Base-by-base conservation (phyloP, 2,113 vertebrate species). In the Hippocampus barbouri region DNA sequence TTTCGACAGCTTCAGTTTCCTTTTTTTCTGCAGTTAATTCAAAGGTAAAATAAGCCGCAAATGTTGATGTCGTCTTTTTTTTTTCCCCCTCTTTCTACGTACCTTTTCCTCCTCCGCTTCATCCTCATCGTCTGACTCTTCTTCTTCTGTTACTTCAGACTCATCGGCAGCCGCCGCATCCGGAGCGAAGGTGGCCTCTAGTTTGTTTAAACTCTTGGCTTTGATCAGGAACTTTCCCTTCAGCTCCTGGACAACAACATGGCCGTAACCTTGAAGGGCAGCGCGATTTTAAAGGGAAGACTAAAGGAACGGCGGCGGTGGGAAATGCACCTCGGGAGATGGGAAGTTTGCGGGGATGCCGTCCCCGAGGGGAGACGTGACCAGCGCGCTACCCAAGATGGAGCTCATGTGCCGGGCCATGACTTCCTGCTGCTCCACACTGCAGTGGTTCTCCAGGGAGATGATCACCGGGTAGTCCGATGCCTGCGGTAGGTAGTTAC, bases 391-490 rank as follows among this genome's bases (percentile, higher is more conserved):
- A 70, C 95, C 94, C 77, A 99, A 90, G 81, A 96, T 96, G 10
- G 87, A 84, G 0, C 74, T 92, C 92, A 98, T 79, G 85, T 98
- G 94, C 0, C 84, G 76, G 5, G 94, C 95, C 94, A 99, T 97
- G 71, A 93, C 91, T 3, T 88, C 87, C 92, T 99, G 97, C 87
- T 99, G 97, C 23, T 96, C 94, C 2, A 97, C 74, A 0, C 91
- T 94, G 89, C 97, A 99, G 89, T 99, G 95, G 81, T 96, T 99
- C 92, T 99, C 97, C 93, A 99, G 79, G 69, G 97, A 99, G 62
- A 99, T 90, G 89, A 98, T 98, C 67, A 99, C 94, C 0, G 97
- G 97, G 78, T 97, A 99, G 0, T 93, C 90, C 0, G 95, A 97
- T 0, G 89, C 93, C 96, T 98, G 5, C 9, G 56, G 23, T 16